These are phyloP conservation scores for Psittacula echo DNA, from an alignment of 2,797 vertebrate genomes.

Conservation along the genomic window DNA sequence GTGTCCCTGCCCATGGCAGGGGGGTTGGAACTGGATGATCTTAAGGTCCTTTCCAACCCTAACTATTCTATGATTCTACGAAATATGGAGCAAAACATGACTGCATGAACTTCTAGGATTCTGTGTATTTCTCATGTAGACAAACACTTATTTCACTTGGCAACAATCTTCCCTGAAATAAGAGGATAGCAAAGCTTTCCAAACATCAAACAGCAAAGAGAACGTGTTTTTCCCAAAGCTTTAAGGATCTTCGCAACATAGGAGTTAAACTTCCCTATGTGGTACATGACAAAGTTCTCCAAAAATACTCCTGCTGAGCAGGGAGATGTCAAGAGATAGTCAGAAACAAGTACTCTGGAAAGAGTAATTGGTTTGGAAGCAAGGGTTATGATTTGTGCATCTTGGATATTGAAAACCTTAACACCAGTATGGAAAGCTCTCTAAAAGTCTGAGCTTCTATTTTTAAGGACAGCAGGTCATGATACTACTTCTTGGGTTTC, in stretches of 20 bases:
- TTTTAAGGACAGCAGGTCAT: neutral
- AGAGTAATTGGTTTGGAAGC: neutral
- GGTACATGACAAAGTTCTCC: neutral
- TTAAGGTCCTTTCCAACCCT: neutral
- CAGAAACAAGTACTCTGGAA: neutral
- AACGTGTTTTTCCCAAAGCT: fast-evolving
- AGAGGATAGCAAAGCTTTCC: neutral
- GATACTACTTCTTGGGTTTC: neutral
- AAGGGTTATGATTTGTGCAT: neutral
- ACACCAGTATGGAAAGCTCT: neutral
- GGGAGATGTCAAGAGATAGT: neutral
- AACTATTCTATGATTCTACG: neutral
- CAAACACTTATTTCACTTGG: neutral
- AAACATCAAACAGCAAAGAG: neutral
- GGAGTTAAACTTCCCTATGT: neutral
- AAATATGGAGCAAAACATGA: neutral
- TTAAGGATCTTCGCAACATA: neutral
- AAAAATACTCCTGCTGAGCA: neutral
- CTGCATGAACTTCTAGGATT: neutral
- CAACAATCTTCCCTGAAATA: neutral
- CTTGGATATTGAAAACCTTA: neutral
- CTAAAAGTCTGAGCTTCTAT: neutral
- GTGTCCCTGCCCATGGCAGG: neutral
- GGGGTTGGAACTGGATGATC: neutral
- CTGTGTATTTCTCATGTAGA: neutral